phyloP scores from a whole-genome alignment of 2,797 vertebrate species.

The Syngnathus rostellatus region DNA sequence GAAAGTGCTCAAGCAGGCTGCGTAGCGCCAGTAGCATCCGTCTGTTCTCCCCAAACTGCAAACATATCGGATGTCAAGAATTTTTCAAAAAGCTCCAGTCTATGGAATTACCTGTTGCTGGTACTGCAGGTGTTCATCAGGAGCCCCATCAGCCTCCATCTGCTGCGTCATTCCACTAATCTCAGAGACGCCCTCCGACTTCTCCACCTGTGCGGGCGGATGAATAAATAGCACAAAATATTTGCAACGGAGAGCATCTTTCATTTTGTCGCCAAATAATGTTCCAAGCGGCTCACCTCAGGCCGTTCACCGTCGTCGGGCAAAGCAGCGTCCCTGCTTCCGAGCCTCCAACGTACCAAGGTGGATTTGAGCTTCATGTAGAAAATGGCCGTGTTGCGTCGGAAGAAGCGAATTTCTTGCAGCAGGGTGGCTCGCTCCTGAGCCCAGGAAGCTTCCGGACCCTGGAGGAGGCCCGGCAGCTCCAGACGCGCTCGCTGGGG shows the following conservation, averaged over 20 bases:
- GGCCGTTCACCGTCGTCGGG: constrained; percentile 36
- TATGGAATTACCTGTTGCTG: constrained; percentile 78
- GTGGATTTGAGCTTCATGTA: constrained; percentile 92
- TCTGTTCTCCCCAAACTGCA: constrained; percentile 79
- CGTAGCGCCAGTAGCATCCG: constrained; percentile 79
- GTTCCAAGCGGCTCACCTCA: constrained; percentile 68
- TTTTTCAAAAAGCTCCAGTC: neutral
- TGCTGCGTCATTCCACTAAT: constrained; percentile 55
- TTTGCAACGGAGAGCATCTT: neutral
- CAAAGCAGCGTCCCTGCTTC: constrained; percentile 61
- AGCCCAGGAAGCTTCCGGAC: constrained; percentile 78
- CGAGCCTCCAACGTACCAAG: constrained; percentile 84
- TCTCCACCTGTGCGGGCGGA: constrained; percentile 68
- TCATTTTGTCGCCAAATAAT: too few species aligned
- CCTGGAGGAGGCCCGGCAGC: constrained; percentile 82
- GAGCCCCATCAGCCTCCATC: constrained; percentile 60
- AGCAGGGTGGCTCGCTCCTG: constrained; percentile 81
- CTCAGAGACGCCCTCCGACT: constrained; percentile 74
- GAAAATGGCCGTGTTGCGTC: constrained; percentile 84
- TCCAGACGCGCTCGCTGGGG: constrained; percentile 77
- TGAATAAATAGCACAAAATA: constrained; percentile 3
- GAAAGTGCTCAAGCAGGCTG: constrained; percentile 85
- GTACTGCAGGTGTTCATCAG: constrained; percentile 71
- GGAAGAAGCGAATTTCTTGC: constrained; percentile 84
- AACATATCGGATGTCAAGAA: neutral